phyloP scores from a whole-genome alignment of 2,888 invertebrate species.

The Athalia cordata region DNA sequence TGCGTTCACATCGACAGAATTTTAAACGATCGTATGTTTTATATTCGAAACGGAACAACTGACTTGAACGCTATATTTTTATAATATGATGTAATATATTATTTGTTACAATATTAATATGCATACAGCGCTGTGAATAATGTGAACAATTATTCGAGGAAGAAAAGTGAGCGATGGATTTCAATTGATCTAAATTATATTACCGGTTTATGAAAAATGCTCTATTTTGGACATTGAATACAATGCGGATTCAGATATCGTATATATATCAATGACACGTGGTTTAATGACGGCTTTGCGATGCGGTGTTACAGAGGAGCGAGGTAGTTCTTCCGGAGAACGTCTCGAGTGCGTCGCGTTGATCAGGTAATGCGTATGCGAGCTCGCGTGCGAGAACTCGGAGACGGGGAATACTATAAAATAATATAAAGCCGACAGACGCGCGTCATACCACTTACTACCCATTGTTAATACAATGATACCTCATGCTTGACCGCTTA shows the following conservation, averaged over 20 bases:
- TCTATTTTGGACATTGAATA: no score
- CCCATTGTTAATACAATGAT: slow-evolving; percentile 37
- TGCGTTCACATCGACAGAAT: background rate
- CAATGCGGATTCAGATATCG: no score
- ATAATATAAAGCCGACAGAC: slow-evolving; percentile 34
- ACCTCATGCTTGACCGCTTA: background rate
- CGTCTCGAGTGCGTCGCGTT: background rate
- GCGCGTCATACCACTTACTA: slow-evolving; percentile 42
- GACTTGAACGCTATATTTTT: background rate
- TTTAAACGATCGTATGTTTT: slow-evolving; percentile 24
- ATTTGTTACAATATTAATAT: no score
- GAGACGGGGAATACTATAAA: slow-evolving; percentile 19
- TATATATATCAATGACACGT: no score
- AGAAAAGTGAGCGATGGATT: no score
- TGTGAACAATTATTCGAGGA: no score
- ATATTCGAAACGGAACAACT: slow-evolving; percentile 11
- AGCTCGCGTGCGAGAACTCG: slow-evolving; percentile 8
- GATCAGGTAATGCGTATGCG: slow-evolving; percentile 36
- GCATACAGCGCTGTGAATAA: no score
- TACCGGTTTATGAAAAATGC: no score
- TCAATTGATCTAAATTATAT: no score
- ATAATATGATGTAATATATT: no score
- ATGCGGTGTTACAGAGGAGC: no score
- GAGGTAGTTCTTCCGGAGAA: slow-evolving; percentile 2
- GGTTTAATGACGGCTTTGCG: no score